Conservation (phyloP, 2,113 vertebrate species). For the Tenrec ecaudatus region DNA sequence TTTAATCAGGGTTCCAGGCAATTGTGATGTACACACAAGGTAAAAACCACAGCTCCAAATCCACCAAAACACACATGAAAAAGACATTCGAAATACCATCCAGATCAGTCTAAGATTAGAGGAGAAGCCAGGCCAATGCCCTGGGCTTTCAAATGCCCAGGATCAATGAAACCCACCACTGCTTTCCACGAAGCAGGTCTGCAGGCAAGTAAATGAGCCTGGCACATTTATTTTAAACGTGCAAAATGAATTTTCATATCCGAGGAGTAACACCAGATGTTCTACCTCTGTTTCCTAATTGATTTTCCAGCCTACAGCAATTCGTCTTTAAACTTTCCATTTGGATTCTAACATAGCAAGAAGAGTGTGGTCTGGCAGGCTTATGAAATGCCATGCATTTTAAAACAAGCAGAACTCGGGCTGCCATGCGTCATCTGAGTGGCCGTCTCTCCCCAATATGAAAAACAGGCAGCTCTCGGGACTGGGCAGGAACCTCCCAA, state of each 20-base stretch:
- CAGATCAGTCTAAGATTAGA: constrained; percentile 67
- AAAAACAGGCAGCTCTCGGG: constrained; percentile 10
- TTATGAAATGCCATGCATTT: constrained; percentile 67
- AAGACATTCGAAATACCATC: constrained; percentile 24
- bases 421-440: constrained; percentile 26
- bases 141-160: constrained; percentile 58
- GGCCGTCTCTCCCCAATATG: constrained; percentile 32
- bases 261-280: constrained; percentile 80
- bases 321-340: constrained; percentile 71
- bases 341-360: constrained; percentile 63
- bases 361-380: constrained; percentile 66
- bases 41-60: not conserved
- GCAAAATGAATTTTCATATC: constrained; percentile 80
- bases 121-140: constrained; percentile 5
- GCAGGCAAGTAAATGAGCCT: constrained; percentile 72
- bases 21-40: not conserved
- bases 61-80: constrained; percentile 1
- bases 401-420: constrained; percentile 48
- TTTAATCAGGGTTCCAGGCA: not conserved
- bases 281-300: constrained; percentile 79
- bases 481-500: constrained; percentile 44
- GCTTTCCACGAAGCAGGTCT: constrained; percentile 57
- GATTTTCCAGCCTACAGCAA: constrained; percentile 80
- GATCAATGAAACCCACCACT: constrained; percentile 51
- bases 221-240: constrained; percentile 77